Base-by-base conservation (phyloP, 2,797 vertebrate genomes). In the Onychomys leucogaster region DNA sequence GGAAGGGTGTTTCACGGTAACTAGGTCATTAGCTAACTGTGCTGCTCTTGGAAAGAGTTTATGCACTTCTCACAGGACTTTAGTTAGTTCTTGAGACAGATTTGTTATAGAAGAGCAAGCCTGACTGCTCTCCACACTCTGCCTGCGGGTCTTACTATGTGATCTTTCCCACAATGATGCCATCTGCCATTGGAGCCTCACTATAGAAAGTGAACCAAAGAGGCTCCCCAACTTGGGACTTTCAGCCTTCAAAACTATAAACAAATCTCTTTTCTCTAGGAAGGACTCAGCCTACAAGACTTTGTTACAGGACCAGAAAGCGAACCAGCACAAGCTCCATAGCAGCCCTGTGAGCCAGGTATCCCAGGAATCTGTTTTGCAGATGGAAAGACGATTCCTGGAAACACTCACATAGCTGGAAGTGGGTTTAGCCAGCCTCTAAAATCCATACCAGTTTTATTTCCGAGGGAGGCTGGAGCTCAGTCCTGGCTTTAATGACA, bases 401-500 rank as follows among this genome's bases (percentile, higher is more conserved):
- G 52, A 93, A 69, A 91, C 52, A 78, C 34, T 32, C 29, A 59
- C 61, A 14, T 21, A 77, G 87, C 73, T 67, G n/a, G 87, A 65
- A 90, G 84, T 65, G 21, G 34, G 29, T 8, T 69, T 59, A 73
- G 67, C 78, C 83, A 69, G 69, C 43, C 23, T 84, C 55, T 37
- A 49, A 83, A 87, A 90, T 63, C 29, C 67, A 78, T 12, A n/a
- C 46, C 55, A n/a, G 37, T 37, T 90, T 94, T 59, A 59, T 89
- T 73, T 96, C 86, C 59, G 29, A 88, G 37, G 84, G 37, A 65
- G 6, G 17, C 61, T 34, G 76, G 91, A 91, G 80, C 61, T 49
- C 57, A 57, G 81, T 41, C 55, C 61, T 82, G n/a, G 37, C 57
- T 95, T 71, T 93, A n/a, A 71, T 61, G 90, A 76, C 78, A 76